Conservation (phyloP, 2,113 vertebrate species). For the Probosciger aterrimus region DNA sequence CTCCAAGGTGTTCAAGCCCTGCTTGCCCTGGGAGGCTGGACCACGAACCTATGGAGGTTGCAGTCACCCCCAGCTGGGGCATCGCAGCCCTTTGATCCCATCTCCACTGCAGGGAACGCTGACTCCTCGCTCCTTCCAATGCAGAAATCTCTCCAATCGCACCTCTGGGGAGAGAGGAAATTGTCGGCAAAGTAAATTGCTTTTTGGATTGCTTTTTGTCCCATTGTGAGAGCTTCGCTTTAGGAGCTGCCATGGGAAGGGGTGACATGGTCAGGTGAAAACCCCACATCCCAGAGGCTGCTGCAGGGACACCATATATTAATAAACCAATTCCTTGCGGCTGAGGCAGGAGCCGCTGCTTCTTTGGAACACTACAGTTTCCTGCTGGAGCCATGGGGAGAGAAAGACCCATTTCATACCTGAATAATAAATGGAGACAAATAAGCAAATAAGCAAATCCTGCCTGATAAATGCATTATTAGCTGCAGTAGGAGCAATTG, state of each 20-base stretch:
- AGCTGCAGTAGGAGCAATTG: conserved; percentile 68
- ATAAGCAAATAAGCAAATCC: conserved; percentile 59
- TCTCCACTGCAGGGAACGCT: fast-evolving
- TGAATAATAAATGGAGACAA: conserved; percentile 38
- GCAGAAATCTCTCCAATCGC: neutral
- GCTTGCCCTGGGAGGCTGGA: neutral
- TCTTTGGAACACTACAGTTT: neutral
- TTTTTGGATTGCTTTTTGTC: conserved; percentile 57
- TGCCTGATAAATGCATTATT: conserved; percentile 62
- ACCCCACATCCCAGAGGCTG: neutral
- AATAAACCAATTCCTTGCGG: conserved; percentile 11
- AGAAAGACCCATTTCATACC: neutral
- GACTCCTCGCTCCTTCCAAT: neutral
- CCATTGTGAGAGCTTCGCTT: conserved; percentile 15
- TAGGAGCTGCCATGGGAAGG: conserved; percentile 3
- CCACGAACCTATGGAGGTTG: fast-evolving
- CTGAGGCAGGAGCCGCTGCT: neutral
- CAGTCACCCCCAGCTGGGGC: neutral
- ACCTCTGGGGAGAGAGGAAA: conserved; percentile 10
- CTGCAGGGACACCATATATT: neutral
- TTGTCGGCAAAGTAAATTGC: conserved; percentile 45
- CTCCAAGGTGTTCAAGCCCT: neutral
- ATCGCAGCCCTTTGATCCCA: neutral
- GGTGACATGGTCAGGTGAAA: neutral
- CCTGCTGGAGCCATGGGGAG: neutral